phyloP scores from a whole-genome alignment of 2,113 vertebrate species.

The Australoheros scitulus region DNA sequence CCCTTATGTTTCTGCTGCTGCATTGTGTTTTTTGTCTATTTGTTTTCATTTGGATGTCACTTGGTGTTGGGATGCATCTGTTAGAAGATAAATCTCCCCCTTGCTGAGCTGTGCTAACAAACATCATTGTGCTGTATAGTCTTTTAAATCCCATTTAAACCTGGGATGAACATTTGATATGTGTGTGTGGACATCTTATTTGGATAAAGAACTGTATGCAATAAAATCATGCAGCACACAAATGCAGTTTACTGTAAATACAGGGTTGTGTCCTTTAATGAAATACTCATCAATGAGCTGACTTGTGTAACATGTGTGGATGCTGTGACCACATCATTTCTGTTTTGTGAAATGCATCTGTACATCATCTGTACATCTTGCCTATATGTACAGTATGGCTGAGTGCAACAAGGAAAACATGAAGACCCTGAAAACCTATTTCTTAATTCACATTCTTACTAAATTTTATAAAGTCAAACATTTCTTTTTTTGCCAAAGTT shows the following conservation, averaged over 20 bases:
- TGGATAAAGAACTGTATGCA: background rate
- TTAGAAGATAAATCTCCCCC: conserved; percentile 46
- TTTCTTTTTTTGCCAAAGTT: background rate
- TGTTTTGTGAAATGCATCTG: background rate
- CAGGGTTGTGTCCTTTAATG: background rate
- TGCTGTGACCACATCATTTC: background rate
- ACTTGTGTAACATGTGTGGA: background rate
- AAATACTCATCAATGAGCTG: background rate
- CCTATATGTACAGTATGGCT: no score
- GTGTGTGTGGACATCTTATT: background rate
- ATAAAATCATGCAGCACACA: background rate
- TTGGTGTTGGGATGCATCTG: conserved; percentile 40
- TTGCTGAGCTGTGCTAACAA: conserved; percentile 34
- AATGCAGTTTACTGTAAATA: background rate
- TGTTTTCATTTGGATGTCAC: conserved; percentile 59
- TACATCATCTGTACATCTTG: background rate
- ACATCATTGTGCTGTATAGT: conserved; percentile 24
- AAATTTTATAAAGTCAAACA: background rate
- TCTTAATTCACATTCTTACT: background rate
- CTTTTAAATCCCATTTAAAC: conserved; percentile 16
- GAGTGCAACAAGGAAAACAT: background rate
- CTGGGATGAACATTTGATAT: background rate
- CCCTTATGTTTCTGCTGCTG: conserved; percentile 38
- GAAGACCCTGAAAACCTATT: background rate
- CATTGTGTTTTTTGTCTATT: conserved; percentile 36